A percentile compares a stretch with the other conserved stretches of the same genome.
Conservation (phyloP, 2,888 invertebrate genomes). For the Bellardia pandia region DNA sequence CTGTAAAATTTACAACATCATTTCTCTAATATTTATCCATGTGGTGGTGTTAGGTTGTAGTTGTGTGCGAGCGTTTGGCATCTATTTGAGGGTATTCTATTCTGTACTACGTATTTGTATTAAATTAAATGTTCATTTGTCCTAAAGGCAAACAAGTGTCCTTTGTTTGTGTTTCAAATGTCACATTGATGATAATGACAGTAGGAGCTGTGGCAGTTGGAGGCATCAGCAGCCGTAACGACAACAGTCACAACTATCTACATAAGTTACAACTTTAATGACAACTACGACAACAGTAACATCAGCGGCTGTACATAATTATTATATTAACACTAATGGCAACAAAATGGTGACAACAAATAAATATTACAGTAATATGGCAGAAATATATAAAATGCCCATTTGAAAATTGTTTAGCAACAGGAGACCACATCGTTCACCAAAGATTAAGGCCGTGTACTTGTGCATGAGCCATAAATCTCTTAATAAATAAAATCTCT, state of each 20-base stretch:
- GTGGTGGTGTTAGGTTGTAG: not conserved
- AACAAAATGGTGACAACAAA: not conserved
- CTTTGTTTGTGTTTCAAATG: constrained; percentile 35
- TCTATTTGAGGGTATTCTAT: not conserved
- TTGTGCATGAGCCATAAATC: too few relatives aligned
- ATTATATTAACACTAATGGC: constrained; percentile 7
- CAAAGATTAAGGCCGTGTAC: too few relatives aligned
- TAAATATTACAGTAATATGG: too few relatives aligned
- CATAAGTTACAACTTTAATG: constrained; percentile 43
- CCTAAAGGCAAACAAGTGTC: constrained; percentile 52
- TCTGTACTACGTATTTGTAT: not conserved
- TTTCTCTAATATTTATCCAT: not conserved
- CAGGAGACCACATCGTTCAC: too few relatives aligned
- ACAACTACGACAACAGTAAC: constrained; percentile 46
- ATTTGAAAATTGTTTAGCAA: too few relatives aligned
- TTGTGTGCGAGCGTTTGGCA: constrained; percentile 10
- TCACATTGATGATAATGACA: constrained; percentile 50
- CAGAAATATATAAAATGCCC: too few relatives aligned
- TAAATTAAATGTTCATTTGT: constrained; percentile 44
- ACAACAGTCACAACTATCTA: constrained; percentile 7
- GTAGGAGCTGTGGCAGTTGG: constrained; percentile 12
- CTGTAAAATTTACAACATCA: constrained; percentile 33
- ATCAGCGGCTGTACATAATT: not conserved
- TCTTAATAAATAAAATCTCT: too few relatives aligned
- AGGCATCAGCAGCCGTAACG: constrained; percentile 12